Evolutionary conservation across 2,113 vertebrate genomes (phyloP), one percentile per base, ranked within the genome.

Genomic region (Pseudorectes ferrugineus): DNA sequence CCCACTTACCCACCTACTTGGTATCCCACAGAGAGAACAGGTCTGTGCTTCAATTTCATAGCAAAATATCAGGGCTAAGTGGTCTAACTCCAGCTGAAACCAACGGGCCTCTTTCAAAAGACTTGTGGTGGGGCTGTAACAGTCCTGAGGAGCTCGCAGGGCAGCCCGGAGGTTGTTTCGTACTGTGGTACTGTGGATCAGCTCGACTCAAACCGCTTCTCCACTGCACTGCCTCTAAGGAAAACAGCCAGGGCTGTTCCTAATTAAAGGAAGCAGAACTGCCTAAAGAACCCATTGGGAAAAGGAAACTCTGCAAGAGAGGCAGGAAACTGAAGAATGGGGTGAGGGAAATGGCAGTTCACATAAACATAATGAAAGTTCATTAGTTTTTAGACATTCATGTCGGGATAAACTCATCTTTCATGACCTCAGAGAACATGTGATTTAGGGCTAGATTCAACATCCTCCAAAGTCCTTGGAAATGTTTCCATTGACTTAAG

Each of bases 321-420:
- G 70, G 88, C 93, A 91, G 94, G 94, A 95, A 95, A 76, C 84
- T 75, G 76, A 94, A 79, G 96, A 82, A 88, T 89, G 70, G 94
- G 70, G 89, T 89, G 90, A 93, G 90, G 89, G 88, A 93, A 93
- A 77, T 58, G 72, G 85, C 6, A 25, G 48, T 36, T 80, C 88
- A 70, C 6, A 0, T 83, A 76, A 85, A 76, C 89, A 90, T 62
- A 68, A 88, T 83, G 82, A 45, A 85, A 93, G 89, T 83, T 85
- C 85, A 83, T 96, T 95, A 86, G 43, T 62, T 95, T 78, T 88
- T 42, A 70, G 85, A 63, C 57, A 61, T 59, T 77, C 46, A 12
- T 31, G 14, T 85, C 52, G 55, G 93, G 35, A 85, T 93, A 89
- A 88, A 85, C 61, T 65, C 62, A 71, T 93, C 93, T 92, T 72